Evolutionary conservation across 2,113 vertebrate genomes (phyloP), one percentile per base, ranked within the genome.

Genomic region (Lophochroa leadbeateri): DNA sequence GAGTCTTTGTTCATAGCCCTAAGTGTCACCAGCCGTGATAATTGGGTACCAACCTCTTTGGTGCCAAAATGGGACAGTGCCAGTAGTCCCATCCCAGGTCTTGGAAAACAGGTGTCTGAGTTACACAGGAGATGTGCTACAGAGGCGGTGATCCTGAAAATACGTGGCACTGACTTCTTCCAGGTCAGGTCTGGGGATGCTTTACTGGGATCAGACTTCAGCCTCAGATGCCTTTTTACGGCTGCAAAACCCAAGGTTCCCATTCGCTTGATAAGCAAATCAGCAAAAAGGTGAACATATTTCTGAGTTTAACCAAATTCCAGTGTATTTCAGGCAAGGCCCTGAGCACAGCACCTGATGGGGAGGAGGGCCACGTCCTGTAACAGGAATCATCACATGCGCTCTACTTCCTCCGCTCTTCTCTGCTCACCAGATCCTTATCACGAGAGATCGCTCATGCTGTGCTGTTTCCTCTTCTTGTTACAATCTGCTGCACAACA

Each of bases 381-480:
- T 95, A 74, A 95, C 74, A 86, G 97, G 97, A 96, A 94, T 97
- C 94, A 95, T 95, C 94, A 94, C 49, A 61, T 9, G 13, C 93
- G 94, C 97, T 97, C 94, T 88, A 95, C 97, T 97, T 98, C 97
- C 98, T 97, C 96, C 57, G 81, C 76, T 96, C 79, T 97, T 95
- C 93, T 92, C 89, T 80, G 90, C 95, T 96, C 91, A 79, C 74
- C 84, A 98, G 97, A 98, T 98, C 80, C 78, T 97, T 98, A 98
- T 98, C 98, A 95, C 1, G 16, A 93, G 95, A 97, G 96, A 96
- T 74, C 18, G 46, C 94, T 97, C 89, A 11, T 85, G 83, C 94
- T 84, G 93, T 39, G 75, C 97, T 91, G 91, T 96, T 98, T 98
- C 98, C 97, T 98, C 94, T 97, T 97, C 97, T 96, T 80, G 94